Base-by-base conservation (phyloP, 2,888 invertebrate species). In the Keiferia lycopersicella region DNA sequence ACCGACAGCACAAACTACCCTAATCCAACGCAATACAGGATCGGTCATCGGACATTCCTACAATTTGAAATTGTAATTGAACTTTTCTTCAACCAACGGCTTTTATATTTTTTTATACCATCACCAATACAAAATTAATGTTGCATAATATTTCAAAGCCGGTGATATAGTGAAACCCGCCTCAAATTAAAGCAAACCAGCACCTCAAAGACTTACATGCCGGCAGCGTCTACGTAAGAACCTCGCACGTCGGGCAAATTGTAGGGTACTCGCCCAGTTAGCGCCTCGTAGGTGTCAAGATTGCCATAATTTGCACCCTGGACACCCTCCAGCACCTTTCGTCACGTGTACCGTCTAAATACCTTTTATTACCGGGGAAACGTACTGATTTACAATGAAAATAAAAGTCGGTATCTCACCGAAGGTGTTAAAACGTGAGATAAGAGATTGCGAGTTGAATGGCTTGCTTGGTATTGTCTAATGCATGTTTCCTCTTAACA, bases 271-370 rank as follows among this genome's bases (percentile, higher is more conserved):
- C 68, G 73, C 72, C 71, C 87, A 86, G 92, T 92, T 92, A 92
- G 88, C 92, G 86, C 91, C 91, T 92, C 82, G 80, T 83, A 92
- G 92, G 92, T 92, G 92, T 91, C 86, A 86, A 83, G 82, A 91
- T 92, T 91, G 91, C 91, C 87, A 84, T 92, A 91, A 92, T 92
- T 92, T 90, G 87, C 86, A 81, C 80, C 73, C 69, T 78, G 73
- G 79, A 79, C 80, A 78, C 83, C 34, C 56, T 34, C 16, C 56
- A 56, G 91, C 87, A 81, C 73, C 83, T 88, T 91, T 91, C 91
- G 85, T 90, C 91, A 88, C 88, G 85, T 89, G 78, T 85, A 80
- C 81, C 80, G 80, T 82, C 84, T 87, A 88, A 88, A 87, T 87
- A 84, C 86, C 83, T 85, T 84, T 65, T 83, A 83, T 84, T 85